Conservation (phyloP, 1,140 invertebrate genomes). For the Elysia chlorotica region DNA sequence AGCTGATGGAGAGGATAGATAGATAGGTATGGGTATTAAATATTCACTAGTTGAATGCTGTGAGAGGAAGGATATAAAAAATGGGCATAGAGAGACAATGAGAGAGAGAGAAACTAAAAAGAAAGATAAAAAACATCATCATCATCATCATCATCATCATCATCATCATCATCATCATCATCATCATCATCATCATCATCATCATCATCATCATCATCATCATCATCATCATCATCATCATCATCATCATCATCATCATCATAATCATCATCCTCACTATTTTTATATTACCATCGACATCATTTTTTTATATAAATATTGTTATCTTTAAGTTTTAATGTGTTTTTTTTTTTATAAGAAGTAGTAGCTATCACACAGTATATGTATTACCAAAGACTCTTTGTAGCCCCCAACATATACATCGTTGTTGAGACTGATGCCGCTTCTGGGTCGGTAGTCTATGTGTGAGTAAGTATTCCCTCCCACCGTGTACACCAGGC, state of each 20-base stretch:
- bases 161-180: neutral
- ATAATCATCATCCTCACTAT: too few relatives aligned
- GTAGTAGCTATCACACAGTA: too few relatives aligned
- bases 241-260: neutral
- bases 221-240: neutral
- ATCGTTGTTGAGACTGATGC: neutral
- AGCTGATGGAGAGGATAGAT: too few relatives aligned
- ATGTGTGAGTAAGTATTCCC: neutral
- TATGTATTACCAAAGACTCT: too few relatives aligned
- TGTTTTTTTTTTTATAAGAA: neutral
- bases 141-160: neutral
- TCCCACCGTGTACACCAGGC: neutral
- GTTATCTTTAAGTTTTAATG: neutral
- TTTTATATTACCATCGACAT: too few relatives aligned
- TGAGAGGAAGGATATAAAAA: neutral
- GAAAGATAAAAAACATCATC: neutral
- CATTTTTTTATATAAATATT: too few relatives aligned
- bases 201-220: too few relatives aligned
- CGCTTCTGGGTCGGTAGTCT: neutral
- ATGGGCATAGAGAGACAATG: neutral
- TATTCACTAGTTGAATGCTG: neutral
- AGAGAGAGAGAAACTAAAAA: neutral
- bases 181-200: too few relatives aligned
- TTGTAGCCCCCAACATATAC: neutral
- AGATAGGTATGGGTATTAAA: neutral